These are phyloP conservation scores for Piprites chloris DNA, from an alignment of 2,113 vertebrate species.

Conservation along the genomic window DNA sequence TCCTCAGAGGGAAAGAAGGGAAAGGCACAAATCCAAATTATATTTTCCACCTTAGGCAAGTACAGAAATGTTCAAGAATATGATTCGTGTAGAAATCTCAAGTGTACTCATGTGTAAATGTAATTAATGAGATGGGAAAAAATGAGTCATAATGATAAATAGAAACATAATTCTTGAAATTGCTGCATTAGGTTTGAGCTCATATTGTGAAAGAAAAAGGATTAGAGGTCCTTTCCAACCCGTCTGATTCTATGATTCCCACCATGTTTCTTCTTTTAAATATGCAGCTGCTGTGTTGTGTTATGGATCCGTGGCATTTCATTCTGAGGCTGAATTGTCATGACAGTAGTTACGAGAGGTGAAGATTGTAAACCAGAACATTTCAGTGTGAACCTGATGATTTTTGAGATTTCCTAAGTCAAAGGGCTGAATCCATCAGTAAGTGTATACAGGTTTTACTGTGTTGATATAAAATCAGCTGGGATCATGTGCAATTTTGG, in stretches of 20 bases:
- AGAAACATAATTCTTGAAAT: neutral
- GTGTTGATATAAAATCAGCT: neutral
- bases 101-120: neutral
- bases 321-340: neutral
- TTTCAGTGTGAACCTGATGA: neutral
- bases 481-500: neutral
- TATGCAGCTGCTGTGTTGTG: neutral
- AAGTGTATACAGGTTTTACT: neutral
- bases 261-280: neutral
- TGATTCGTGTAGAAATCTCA: neutral
- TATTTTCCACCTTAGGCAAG: neutral
- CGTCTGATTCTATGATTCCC: neutral
- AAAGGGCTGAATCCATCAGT: rapidly evolving
- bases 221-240: too few species aligned
- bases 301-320: neutral
- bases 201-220: neutral
- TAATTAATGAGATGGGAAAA: neutral
- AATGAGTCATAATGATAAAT: neutral
- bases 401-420: neutral
- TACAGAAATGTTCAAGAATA: neutral
- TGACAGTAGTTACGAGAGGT: neutral
- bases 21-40: neutral
- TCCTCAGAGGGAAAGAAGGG: neutral
- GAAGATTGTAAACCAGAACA: neutral
- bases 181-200: neutral